phyloP scores from a whole-genome alignment of 1,140 invertebrate species.

The Drosophila azteca region DNA sequence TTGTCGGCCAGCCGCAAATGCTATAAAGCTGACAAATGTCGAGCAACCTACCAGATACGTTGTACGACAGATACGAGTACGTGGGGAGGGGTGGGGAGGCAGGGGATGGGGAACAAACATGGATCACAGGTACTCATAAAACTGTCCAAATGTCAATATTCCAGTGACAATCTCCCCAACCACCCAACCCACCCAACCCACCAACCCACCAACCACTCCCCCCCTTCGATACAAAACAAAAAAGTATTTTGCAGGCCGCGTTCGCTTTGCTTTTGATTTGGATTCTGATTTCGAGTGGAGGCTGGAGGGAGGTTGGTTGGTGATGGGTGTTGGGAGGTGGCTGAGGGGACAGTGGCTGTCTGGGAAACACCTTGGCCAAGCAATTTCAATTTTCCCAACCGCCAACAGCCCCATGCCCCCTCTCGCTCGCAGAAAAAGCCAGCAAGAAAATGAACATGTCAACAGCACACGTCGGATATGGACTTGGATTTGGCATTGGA shows the following conservation, averaged over 20 bases:
- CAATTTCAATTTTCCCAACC: slow-evolving; percentile 60
- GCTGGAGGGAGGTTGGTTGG: background rate
- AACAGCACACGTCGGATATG: slow-evolving; percentile 73
- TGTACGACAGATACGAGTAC: background rate
- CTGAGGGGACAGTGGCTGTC: slow-evolving; percentile 42
- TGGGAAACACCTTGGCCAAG: slow-evolving; percentile 61
- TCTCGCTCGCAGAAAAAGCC: slow-evolving; percentile 11
- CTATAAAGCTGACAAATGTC: slow-evolving; percentile 79
- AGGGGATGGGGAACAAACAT: slow-evolving; percentile 41
- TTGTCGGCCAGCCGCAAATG: slow-evolving; percentile 74
- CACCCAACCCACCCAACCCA: no score
- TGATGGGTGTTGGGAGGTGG: no score
- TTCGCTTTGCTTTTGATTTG: slow-evolving; percentile 57
- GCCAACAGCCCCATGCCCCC: slow-evolving; percentile 16
- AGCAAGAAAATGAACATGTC: slow-evolving; percentile 81
- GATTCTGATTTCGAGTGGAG: background rate
- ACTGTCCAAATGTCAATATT: slow-evolving; percentile 79
- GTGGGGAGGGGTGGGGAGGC: background rate
- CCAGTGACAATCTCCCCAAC: slow-evolving; percentile 34
- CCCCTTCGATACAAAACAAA: slow-evolving; percentile 33
- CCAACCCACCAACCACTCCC: background rate
- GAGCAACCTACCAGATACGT: slow-evolving; percentile 45
- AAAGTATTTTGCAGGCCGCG: slow-evolving; percentile 46
- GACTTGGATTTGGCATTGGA: slow-evolving; percentile 62
- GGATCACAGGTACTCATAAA: slow-evolving; percentile 77